Evolutionary conservation across 2,797 vertebrate genomes (phyloP).

Genomic region (Lepidocolaptes lacrymiger): DNA sequence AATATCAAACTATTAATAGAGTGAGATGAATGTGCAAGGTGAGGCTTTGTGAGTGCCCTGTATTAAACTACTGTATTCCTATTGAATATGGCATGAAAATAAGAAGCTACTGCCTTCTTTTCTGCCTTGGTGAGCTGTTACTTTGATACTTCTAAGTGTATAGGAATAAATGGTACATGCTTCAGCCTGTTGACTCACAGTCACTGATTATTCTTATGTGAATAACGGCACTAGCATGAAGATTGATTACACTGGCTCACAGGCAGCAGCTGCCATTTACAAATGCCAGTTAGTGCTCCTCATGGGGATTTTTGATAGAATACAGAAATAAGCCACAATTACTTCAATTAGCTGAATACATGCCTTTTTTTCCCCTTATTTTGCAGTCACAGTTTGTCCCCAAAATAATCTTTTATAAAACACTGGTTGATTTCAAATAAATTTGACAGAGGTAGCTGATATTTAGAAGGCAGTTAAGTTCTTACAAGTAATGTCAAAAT

Average conservation of each 20-base stretch:
- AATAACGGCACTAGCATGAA: constrained; percentile 11
- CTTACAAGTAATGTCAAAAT: neutral
- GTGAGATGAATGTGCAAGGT: neutral
- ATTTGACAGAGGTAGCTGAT: neutral
- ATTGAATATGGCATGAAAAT: neutral
- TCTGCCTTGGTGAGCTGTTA: constrained; percentile 4
- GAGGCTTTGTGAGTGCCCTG: neutral
- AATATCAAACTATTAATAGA: neutral
- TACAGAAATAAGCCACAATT: constrained; percentile 25
- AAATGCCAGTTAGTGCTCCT: constrained; percentile 28
- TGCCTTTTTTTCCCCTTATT: neutral
- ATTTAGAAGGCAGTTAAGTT: neutral
- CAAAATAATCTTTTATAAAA: neutral
- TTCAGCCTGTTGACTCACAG: constrained; percentile 1
- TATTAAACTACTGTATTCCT: neutral
- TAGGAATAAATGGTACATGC: constrained; percentile 5
- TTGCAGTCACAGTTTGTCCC: neutral
- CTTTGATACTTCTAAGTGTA: neutral
- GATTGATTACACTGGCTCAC: constrained; percentile 30
- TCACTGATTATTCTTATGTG: constrained; percentile 1
- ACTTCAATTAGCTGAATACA: neutral
- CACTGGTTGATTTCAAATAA: neutral
- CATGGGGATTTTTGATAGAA: constrained; percentile 30
- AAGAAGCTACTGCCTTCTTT: neutral
- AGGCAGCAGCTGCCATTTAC: constrained; percentile 59